These are phyloP conservation scores for Agrotis exclamationis DNA, from an alignment of 2,888 invertebrate species.

Conservation along the genomic window DNA sequence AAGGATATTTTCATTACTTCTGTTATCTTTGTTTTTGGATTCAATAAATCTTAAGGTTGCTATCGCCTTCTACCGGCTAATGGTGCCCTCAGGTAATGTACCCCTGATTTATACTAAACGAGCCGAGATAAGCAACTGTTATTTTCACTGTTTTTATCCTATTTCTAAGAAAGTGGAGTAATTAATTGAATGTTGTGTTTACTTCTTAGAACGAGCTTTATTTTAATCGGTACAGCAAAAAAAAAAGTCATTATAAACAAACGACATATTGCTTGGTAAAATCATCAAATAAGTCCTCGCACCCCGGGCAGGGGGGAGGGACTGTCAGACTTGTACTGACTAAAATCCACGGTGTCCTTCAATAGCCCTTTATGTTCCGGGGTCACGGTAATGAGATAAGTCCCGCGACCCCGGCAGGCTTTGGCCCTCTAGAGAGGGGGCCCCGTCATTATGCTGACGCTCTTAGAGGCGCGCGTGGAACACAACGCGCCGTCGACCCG, in stretches of 20 bases:
- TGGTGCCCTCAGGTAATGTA: constrained; percentile 34
- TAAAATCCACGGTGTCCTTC: too few species aligned
- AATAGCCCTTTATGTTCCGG: too few species aligned
- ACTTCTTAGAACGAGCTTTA: background rate
- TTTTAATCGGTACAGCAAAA: background rate
- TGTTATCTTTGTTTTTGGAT: constrained; percentile 32
- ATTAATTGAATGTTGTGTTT: constrained; percentile 7
- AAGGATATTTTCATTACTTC: constrained; percentile 32
- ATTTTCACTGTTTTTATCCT: constrained; percentile 15
- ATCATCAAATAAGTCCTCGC: too few species aligned
- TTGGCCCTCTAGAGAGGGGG: too few species aligned
- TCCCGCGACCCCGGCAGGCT: too few species aligned
- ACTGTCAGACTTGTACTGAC: too few species aligned
- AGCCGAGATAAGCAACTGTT: constrained; percentile 30
- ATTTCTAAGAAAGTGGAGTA: constrained; percentile 17
- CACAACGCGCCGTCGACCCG: too few species aligned
- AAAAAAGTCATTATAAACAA: background rate
- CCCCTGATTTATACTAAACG: constrained; percentile 48
- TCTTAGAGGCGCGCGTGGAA: too few species aligned
- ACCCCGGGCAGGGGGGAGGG: too few species aligned
- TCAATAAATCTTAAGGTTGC: constrained; percentile 36
- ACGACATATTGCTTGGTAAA: too few species aligned
- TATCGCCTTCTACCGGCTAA: constrained; percentile 28
- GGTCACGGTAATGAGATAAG: too few species aligned
- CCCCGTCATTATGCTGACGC: too few species aligned